Base-by-base conservation (phyloP, 1,140 invertebrate genomes). In the Mya arenaria region DNA sequence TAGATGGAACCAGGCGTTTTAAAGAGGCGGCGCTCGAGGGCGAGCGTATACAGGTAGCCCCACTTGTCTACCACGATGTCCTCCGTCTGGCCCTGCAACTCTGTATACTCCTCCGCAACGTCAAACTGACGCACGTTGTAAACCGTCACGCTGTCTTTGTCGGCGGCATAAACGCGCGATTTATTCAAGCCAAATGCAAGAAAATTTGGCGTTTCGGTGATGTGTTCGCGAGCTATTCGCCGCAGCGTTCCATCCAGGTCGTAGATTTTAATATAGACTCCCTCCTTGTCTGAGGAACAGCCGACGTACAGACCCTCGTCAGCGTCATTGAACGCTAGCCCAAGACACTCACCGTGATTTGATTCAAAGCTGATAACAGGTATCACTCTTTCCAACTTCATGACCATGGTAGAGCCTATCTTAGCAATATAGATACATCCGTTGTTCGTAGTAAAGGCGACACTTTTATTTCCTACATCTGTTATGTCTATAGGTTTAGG, bases 51-150 rank as follows among this genome's bases (percentile, higher is more conserved):
- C 5, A 80, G 52, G 62, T 80, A 80, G 2, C 77, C 77, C 25
- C 58, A 80, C 36, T 80, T 80, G 36, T 80, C 77, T 4, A 80
- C 77, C 15, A 80, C 44, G 1, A 80, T 80, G 37, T 71, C 77
- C 19, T 15, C 60, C 2, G 63, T 71, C 28, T 80, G 77, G 0
- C 48, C 65, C 36, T 80, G 65, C 23, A 80, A 55, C 52, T 80
- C 77, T 4, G 41, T 34, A 48, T 69, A 80, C 17, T 60, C 41
- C 62, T 80, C 77, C 17, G 71, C 19, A 25, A 80, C 55, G 25
- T n/a, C 60, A 37, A 80, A 80, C 36, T 80, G 44, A 39, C 56
- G 37, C 34, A 80, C 52, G 25, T 71, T 66, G 71, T 80, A 80
- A 1, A 80, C 77, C 5, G 52, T 80, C 15, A 80, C 77, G 55